These are phyloP conservation scores for Halictus ligatus DNA, from an alignment of 2,888 invertebrate genomes.

Conservation along the genomic window DNA sequence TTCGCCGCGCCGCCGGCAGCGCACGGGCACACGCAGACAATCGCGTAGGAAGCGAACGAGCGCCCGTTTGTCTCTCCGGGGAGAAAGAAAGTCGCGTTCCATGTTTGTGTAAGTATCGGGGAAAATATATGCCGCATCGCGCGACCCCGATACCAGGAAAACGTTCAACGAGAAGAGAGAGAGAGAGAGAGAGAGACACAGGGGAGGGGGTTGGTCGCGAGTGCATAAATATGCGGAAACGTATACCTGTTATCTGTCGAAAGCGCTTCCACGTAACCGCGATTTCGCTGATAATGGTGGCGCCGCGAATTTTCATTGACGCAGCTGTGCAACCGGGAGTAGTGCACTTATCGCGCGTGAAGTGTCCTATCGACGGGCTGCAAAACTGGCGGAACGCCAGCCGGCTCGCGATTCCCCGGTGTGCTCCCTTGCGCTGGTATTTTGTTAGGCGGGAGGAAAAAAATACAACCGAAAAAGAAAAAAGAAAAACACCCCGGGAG, in stretches of 20 bases:
- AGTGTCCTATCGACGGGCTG: conserved; percentile 63
- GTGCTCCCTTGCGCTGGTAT: conserved; percentile 17
- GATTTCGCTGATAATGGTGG: conserved; percentile 58
- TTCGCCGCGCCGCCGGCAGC: background rate
- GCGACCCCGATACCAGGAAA: background rate
- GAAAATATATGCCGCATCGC: background rate
- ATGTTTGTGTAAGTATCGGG: conserved; percentile 6
- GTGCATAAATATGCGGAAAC: conserved; percentile 44
- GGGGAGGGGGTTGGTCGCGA: background rate
- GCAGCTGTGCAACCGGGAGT: conserved; percentile 41
- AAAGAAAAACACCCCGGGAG: background rate
- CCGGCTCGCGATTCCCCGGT: conserved; percentile 30
- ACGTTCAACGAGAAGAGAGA: background rate
- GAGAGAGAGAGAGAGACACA: background rate
- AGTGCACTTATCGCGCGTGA: conserved; percentile 68
- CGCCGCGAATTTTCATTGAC: conserved; percentile 64
- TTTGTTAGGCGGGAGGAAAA: conserved; percentile 14
- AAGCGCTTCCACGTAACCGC: conserved; percentile 42
- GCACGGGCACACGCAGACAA: background rate
- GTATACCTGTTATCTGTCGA: conserved; percentile 52
- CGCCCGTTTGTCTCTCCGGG: conserved; percentile 23
- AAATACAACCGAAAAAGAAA: background rate
- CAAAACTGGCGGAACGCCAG: conserved; percentile 67
- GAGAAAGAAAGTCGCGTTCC: conserved; percentile 30
- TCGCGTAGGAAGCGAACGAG: conserved; percentile 34